phyloP scores from a whole-genome alignment of 1,140 invertebrate genomes.

The Phenacoccus solenopsis region DNA sequence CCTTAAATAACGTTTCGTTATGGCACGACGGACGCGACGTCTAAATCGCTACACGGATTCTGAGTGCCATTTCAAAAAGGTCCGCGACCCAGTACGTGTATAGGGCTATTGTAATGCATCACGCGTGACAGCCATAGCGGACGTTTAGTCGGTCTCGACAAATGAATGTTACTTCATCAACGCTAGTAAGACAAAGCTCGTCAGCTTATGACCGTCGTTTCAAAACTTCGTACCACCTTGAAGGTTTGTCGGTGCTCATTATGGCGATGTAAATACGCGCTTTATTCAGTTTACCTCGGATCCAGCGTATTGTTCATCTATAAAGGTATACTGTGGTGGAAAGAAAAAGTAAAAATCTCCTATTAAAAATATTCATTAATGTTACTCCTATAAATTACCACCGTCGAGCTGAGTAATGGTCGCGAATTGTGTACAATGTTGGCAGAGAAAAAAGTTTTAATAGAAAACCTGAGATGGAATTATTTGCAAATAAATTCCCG shows the following conservation, averaged over 20 bases:
- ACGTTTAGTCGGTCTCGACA: not conserved
- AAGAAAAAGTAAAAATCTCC: too few relatives aligned
- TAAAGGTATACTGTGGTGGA: too few relatives aligned
- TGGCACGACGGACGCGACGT: not conserved
- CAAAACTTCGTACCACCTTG: not conserved
- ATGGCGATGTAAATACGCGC: too few relatives aligned
- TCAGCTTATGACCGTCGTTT: not conserved
- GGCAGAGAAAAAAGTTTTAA: too few relatives aligned
- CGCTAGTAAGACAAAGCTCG: not conserved
- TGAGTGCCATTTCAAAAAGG: not conserved
- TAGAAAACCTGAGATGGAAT: too few relatives aligned
- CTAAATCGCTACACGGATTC: not conserved
- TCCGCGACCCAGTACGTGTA: not conserved
- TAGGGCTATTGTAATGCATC: conserved; percentile 8
- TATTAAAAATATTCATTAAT: too few relatives aligned
- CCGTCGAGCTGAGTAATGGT: too few relatives aligned
- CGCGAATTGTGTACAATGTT: too few relatives aligned
- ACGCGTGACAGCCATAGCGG: not conserved
- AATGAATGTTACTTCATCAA: conserved; percentile 6
- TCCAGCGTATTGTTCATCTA: too few relatives aligned
- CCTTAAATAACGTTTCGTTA: not conserved
- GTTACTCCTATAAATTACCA: too few relatives aligned
- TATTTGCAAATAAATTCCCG: not conserved
- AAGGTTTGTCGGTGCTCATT: too few relatives aligned
- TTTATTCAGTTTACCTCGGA: too few relatives aligned